Percentiles rank a stretch among this genome's conserved stretches.
phyloP scores from a whole-genome alignment of 2,888 invertebrate species.

The Anagyrus pseudococci region DNA sequence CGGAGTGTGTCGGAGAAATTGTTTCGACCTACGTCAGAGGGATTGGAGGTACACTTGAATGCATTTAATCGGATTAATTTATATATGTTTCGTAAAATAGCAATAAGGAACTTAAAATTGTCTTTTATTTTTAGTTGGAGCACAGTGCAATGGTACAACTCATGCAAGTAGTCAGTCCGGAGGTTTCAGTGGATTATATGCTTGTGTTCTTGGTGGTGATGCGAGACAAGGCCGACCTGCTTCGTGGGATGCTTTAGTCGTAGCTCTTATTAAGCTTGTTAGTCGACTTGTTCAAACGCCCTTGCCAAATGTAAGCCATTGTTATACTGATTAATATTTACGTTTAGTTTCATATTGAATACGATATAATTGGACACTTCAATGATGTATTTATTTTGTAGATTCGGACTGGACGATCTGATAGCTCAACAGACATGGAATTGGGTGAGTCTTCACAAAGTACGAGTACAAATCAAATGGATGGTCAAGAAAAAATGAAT shows the following conservation, averaged over 20 bases:
- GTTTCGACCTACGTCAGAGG: conserved; percentile 57
- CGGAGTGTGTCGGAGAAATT: conserved; percentile 71
- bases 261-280: conserved; percentile 75
- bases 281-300: conserved; percentile 71
- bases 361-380: too few relatives aligned
- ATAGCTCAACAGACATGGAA: conserved; percentile 51
- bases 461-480: conserved; percentile 42
- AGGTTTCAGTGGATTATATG: conserved; percentile 78
- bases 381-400: conserved; percentile 31
- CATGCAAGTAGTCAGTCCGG: conserved; percentile 64
- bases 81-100: not conserved
- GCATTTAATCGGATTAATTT: too few relatives aligned
- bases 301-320: conserved; percentile 61
- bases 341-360: conserved; percentile 3
- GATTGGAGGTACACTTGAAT: conserved; percentile 54
- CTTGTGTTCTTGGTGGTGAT: conserved; percentile 73
- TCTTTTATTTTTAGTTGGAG: conserved; percentile 48
- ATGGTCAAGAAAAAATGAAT: conserved; percentile 50
- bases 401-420: conserved; percentile 44
- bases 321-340: not conserved
- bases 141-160: conserved; percentile 58
- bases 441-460: conserved; percentile 46
- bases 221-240: conserved; percentile 71
- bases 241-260: conserved; percentile 75
- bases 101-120: not conserved